Conservation (phyloP, 2,797 vertebrate species). For the Acanthurus lineatus region DNA sequence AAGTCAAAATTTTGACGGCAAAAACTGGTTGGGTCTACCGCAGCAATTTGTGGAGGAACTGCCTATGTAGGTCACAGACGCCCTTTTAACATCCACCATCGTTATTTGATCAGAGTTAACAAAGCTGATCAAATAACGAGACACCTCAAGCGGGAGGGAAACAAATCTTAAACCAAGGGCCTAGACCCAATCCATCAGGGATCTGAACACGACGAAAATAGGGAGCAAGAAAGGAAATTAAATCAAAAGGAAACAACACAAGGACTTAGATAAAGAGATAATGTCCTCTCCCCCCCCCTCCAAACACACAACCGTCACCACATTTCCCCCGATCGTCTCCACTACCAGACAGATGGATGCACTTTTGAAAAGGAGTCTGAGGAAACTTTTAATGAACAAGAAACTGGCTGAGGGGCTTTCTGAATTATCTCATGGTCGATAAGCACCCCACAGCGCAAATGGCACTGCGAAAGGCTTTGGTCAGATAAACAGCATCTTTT, state of each 20-base stretch:
- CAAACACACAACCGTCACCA: conserved; percentile 2
- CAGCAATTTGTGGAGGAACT: conserved; percentile 48
- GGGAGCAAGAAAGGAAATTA: conserved; percentile 72
- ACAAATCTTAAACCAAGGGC: conserved; percentile 60
- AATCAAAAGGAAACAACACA: conserved; percentile 74
- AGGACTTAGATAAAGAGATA: conserved; percentile 71
- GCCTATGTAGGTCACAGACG: conserved; percentile 60
- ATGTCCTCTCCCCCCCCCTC: conserved; percentile 49
- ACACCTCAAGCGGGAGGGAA: conserved; percentile 38
- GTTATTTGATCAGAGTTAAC: conserved; percentile 71
- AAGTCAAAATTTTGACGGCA: conserved; percentile 45
- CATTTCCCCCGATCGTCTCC: conserved; percentile 47
- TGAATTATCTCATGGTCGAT: conserved; percentile 83
- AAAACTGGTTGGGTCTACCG: conserved; percentile 48
- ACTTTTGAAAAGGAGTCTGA: conserved; percentile 74
- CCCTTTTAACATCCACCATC: conserved; percentile 61
- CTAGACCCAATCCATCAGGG: conserved; percentile 66
- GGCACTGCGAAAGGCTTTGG: conserved; percentile 74
- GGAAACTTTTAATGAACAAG: conserved; percentile 86
- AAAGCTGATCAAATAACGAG: conserved; percentile 74
- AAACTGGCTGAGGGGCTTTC: conserved; percentile 73
- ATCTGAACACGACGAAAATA: conserved; percentile 57
- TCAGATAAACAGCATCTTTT: conserved; percentile 83
- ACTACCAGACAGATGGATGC: conserved; percentile 76
- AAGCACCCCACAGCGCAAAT: conserved; percentile 76